phyloP scores from a whole-genome alignment of 2,113 vertebrate species.

The Dryoscopus gambensis region DNA sequence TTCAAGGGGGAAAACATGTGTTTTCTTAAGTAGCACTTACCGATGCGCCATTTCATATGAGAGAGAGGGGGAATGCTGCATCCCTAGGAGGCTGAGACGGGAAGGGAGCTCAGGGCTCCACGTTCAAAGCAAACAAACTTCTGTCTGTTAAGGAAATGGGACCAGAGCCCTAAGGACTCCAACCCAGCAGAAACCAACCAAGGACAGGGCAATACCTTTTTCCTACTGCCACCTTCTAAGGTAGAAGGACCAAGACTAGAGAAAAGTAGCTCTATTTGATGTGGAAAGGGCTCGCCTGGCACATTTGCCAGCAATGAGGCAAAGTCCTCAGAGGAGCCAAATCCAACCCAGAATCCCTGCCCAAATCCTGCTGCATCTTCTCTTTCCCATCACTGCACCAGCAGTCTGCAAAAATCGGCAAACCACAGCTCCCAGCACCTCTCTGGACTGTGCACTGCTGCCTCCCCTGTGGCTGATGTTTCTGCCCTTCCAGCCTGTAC shows the following conservation, averaged over 20 bases:
- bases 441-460: neutral
- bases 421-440: neutral
- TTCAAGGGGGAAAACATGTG: slow-evolving; percentile 85
- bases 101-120: slow-evolving; percentile 18
- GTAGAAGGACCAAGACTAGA: neutral
- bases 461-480: neutral
- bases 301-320: neutral
- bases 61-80: slow-evolving; percentile 61
- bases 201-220: neutral
- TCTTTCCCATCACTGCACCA: neutral
- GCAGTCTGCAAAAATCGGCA: fast-evolving
- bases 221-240: neutral
- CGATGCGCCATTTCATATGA: slow-evolving; percentile 76
- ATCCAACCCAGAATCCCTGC: neutral
- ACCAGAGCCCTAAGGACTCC: neutral
- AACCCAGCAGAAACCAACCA: neutral
- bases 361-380: neutral
- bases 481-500: neutral
- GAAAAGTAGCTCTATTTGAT: neutral
- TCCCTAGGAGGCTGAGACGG: slow-evolving; percentile 57
- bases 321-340: neutral
- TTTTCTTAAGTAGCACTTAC: slow-evolving; percentile 83
- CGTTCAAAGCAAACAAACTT: slow-evolving; percentile 28
- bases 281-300: neutral
- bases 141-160: neutral